phyloP scores from a whole-genome alignment of 2,888 invertebrate genomes.

The Linnaemya tessellans region DNA sequence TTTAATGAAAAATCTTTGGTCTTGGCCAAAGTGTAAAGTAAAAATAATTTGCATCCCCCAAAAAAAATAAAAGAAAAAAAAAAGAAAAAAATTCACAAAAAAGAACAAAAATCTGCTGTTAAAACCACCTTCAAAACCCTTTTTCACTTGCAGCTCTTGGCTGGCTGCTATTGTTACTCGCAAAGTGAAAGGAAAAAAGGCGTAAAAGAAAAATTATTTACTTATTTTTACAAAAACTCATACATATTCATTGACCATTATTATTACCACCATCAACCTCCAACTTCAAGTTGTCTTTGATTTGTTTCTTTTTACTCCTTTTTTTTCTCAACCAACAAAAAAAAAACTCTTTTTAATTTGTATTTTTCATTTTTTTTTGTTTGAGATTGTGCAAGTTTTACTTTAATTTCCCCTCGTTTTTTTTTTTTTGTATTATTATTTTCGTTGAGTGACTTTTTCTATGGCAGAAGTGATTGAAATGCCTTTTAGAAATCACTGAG shows the following conservation, averaged over 20 bases:
- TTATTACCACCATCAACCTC: constrained; percentile 48
- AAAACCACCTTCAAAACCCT: constrained; percentile 46
- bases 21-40: constrained; percentile 46
- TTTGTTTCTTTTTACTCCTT: constrained; percentile 19
- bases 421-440: no score
- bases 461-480: constrained; percentile 36
- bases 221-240: constrained; percentile 52
- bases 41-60: constrained; percentile 68
- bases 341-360: constrained; percentile 8
- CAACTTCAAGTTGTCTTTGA: not conserved
- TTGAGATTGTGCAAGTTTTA: constrained; percentile 26
- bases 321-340: constrained; percentile 11
- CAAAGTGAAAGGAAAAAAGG: constrained; percentile 19
- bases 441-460: constrained; percentile 17
- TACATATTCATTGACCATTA: constrained; percentile 72
- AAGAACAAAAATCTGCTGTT: constrained; percentile 12
- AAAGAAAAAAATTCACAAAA: constrained; percentile 15
- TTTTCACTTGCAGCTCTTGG: constrained; percentile 14
- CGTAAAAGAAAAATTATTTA: constrained; percentile 52
- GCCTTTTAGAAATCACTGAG: constrained; percentile 17
- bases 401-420: constrained; percentile 38
- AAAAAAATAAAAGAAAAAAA: not conserved
- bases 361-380: constrained; percentile 14
- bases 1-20: constrained; percentile 70
- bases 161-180: not conserved